These are phyloP conservation scores for Drosophila athabasca DNA, from an alignment of 1,140 invertebrate genomes.

Conservation along the genomic window DNA sequence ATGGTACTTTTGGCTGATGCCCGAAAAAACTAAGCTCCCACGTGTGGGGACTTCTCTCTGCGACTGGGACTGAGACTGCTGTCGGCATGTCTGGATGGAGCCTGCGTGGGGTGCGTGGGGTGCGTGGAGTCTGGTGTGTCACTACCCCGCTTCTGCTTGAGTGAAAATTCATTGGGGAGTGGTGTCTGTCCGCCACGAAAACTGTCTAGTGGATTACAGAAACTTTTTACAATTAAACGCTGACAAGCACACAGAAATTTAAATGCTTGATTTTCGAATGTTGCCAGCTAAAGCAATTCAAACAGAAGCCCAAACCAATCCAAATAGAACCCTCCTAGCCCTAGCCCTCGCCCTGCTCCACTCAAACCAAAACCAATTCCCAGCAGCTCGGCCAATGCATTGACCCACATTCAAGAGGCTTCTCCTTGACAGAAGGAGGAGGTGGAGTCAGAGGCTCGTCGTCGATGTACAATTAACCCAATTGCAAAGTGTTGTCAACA, in stretches of 20 bases:
- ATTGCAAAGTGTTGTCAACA: constrained; percentile 79
- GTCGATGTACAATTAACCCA: constrained; percentile 78
- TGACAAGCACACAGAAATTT: too few relatives aligned
- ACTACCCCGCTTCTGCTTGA: background rate
- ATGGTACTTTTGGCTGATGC: constrained; percentile 29
- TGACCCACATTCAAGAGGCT: constrained; percentile 65
- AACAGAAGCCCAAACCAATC: too few relatives aligned
- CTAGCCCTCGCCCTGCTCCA: too few relatives aligned
- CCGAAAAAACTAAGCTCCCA: constrained; percentile 4
- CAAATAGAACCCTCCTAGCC: too few relatives aligned
- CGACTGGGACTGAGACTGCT: constrained; percentile 5
- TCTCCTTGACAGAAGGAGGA: background rate
- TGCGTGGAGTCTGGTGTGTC: too few relatives aligned
- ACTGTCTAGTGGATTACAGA: too few relatives aligned
- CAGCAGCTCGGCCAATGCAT: constrained; percentile 32
- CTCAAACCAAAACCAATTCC: background rate
- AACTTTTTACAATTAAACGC: too few relatives aligned
- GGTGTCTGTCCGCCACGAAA: constrained; percentile 1
- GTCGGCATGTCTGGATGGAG: background rate
- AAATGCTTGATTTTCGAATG: too few relatives aligned
- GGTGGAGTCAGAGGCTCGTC: background rate
- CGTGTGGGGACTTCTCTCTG: constrained; percentile 7
- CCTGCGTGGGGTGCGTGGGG: too few relatives aligned
- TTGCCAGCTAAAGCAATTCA: too few relatives aligned
- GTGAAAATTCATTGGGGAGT: constrained; percentile 11